Evolutionary conservation across 2,797 vertebrate species (phyloP), one percentile per base, ranked within the genome.

Genomic region (Apogon hyalosoma): DNA sequence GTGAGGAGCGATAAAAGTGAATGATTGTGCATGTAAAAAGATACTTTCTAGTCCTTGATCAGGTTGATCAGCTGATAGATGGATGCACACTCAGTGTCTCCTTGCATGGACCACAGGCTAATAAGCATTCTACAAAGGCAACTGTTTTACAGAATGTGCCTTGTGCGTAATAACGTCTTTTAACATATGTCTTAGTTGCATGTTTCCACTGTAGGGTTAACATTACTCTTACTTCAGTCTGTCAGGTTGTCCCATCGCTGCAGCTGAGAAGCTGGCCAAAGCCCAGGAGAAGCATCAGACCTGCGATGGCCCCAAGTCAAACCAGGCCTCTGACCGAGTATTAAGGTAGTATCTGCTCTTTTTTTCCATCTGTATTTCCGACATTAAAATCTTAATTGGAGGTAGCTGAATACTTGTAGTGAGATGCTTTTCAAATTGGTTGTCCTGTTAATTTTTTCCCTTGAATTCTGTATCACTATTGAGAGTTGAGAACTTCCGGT

Each of bases 241-340:
- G 87, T 99, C 98, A 14, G 98, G 98, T 87, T 99, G 97, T 92
- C 98, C 97, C 66, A 98, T 99, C 64, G 98, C 98, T 81, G 98
- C 98, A 54, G 97, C 97, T 7, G 98, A 99, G 92, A 99, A 99
- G 88, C 88, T 99, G 93, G 97, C 97, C 73, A 99, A 99, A 94
- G 97, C 95, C 86, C 97, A 99, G 80, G 97, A 99, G 90, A 99
- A 99, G 82, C 97, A 98, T 91, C 97, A 98, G 92, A 93, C 88
- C 91, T 98, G 96, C 54, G 96, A 98, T 7, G 95, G 93, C 83
- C 91, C 95, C 90, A 99, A 98, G 92, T 95, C 98, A 85, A 98
- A 94, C 93, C 97, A 96, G 94, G 95, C 95, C 60, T 99, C 98
- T 9, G 98, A 99, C 91, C 95, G 98, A 63, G 97, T 99, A 88